phyloP scores from a whole-genome alignment of 2,113 vertebrate species.

The Numenius arquata region DNA sequence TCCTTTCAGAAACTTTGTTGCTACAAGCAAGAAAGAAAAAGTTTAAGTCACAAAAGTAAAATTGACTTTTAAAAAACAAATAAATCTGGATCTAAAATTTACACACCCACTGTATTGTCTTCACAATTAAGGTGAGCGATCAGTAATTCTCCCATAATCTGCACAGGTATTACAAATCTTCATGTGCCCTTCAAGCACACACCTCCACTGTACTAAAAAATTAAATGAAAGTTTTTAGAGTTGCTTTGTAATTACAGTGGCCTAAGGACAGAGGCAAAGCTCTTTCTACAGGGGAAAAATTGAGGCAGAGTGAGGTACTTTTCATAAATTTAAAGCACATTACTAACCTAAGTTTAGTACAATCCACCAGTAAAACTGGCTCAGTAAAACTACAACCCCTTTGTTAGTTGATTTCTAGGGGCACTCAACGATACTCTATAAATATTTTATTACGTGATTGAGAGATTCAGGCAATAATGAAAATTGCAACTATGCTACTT shows the following conservation, averaged over 20 bases:
- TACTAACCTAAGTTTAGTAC: background rate
- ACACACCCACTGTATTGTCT: background rate
- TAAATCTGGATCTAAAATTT: background rate
- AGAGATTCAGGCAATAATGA: background rate
- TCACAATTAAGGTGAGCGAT: fast-evolving
- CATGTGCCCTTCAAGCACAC: background rate
- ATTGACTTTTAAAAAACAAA: background rate
- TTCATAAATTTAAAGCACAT: background rate
- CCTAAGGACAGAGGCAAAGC: background rate
- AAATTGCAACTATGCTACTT: background rate
- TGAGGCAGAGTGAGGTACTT: background rate
- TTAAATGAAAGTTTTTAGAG: background rate
- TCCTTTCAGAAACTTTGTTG: background rate
- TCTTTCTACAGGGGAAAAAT: background rate
- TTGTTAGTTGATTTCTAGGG: background rate
- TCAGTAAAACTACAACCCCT: background rate
- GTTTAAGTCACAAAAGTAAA: background rate
- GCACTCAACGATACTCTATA: background rate
- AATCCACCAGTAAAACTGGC: no score
- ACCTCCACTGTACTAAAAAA: background rate
- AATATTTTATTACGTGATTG: background rate
- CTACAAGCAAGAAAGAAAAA: background rate
- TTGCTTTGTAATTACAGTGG: background rate
- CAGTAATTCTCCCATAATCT: background rate
- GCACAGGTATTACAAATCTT: background rate